phyloP scores from a whole-genome alignment of 2,797 vertebrate species.

The Danio tinwini region DNA sequence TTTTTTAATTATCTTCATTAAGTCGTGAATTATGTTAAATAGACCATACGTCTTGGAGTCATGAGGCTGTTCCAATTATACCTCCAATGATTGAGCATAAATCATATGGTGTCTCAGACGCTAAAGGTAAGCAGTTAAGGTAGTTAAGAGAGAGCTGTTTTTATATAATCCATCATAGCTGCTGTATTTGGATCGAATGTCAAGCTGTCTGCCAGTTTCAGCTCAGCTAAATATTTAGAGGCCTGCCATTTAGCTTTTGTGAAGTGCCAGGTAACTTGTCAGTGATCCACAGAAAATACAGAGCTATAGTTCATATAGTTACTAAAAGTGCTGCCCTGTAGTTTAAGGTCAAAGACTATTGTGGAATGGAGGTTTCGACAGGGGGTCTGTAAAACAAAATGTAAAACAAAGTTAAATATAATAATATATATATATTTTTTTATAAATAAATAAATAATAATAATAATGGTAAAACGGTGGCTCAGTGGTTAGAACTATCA shows the following conservation, averaged over 20 bases:
- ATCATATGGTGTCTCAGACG: constrained; percentile 38
- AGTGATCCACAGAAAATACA: constrained; percentile 41
- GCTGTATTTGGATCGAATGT: constrained; percentile 39
- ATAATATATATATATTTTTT: too few relatives aligned
- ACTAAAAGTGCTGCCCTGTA: background rate
- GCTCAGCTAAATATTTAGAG: constrained; percentile 40
- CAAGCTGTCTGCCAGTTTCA: constrained; percentile 27
- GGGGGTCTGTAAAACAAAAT: background rate
- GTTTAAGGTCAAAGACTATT: background rate
- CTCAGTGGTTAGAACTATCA: too few relatives aligned
- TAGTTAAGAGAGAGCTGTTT: constrained; percentile 33
- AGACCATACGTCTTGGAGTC: background rate
- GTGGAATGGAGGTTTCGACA: background rate
- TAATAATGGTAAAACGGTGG: too few relatives aligned
- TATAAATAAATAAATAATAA: too few relatives aligned
- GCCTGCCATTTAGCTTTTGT: constrained; percentile 14
- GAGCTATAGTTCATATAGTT: constrained; percentile 3
- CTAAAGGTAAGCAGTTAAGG: constrained; percentile 26
- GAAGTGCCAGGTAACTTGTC: constrained; percentile 35
- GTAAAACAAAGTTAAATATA: too few relatives aligned
- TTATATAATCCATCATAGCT: constrained; percentile 50
- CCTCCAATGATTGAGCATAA: constrained; percentile 27
- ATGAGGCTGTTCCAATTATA: constrained; percentile 34
- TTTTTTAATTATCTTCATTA: constrained; percentile 25
- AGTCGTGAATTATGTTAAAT: background rate